A percentile compares a stretch with the other conserved stretches of the same genome.
Evolutionary conservation across 2,113 vertebrate genomes (phyloP).

Genomic region (Equus quagga): DNA sequence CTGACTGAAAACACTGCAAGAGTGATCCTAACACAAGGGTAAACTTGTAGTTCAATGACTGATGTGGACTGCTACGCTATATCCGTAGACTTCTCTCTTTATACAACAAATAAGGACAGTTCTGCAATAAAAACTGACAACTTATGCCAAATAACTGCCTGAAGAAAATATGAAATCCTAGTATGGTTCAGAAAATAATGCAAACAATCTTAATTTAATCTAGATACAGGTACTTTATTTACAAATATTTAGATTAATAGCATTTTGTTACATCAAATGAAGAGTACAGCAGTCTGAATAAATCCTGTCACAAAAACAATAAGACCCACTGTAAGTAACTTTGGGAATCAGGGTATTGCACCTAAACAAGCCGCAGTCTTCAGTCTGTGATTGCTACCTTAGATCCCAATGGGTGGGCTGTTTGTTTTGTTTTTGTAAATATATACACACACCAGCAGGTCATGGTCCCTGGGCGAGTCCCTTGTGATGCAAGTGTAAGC

Average conservation of each 20-base stretch:
- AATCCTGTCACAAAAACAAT: constrained; percentile 89
- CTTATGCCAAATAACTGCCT: neutral
- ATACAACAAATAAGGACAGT: constrained; percentile 11
- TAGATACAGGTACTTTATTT: constrained; percentile 96
- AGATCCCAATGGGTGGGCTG: constrained; percentile 64
- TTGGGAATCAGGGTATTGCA: constrained; percentile 84
- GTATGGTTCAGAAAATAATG: constrained; percentile 71
- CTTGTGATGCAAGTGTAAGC: constrained; percentile 83
- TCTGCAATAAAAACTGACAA: constrained; percentile 43
- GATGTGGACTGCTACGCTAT: neutral
- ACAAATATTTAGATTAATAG: constrained; percentile 96
- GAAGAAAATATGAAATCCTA: constrained; percentile 54
- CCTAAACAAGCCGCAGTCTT: constrained; percentile 82
- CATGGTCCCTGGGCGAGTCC: constrained; percentile 90
- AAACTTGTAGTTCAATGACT: neutral
- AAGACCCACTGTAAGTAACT: constrained; percentile 86
- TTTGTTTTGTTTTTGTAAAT: constrained; percentile 70
- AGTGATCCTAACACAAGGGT: neutral
- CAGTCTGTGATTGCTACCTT: constrained; percentile 73
- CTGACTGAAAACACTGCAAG: neutral
- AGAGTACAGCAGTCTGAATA: constrained; percentile 91
- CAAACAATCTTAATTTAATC: constrained; percentile 81
- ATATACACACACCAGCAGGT: constrained; percentile 84
- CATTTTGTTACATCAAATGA: constrained; percentile 93
- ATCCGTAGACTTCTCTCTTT: neutral